Base-by-base conservation (phyloP, 30 jellyfish, hydroid and myxozoan genomes). In the Euphysa ruthae region DNA sequence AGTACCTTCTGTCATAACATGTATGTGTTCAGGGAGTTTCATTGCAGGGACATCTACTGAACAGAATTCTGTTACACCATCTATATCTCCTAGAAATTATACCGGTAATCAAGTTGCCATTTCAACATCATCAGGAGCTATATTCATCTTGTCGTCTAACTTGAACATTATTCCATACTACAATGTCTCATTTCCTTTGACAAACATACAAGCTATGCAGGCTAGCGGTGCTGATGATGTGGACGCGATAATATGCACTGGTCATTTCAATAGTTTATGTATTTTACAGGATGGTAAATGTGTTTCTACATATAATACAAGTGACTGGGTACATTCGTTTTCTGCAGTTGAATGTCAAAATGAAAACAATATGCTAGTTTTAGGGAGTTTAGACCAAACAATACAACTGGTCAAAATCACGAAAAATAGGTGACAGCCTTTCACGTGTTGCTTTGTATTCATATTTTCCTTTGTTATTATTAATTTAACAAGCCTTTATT, bases 1-100 rank as follows among this genome's bases (percentile, higher is more conserved):
- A 22, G 69, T 84, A 3, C 93, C 93, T 19, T 70, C 93, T 10
- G 54, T 63, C n/a, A 93, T 73, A 8, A 61, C 86, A 13, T 58
- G 93, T 60, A 77, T 84, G 91, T 77, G 93, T 42, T 28, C 93
- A 4, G 95, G 95, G 18, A 58, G 57, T 50, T 84, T 84, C 66
- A 61, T 60, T 29, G n/a, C n/a, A n/a, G n/a, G n/a, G n/a, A 70
- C 63, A n/a, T 74, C 72, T 2, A 76, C 49, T 14, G 71, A 81
- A 20, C 14, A 83, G 29, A 71, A 82, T 14, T 73, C 82, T 24
- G 78, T 38, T 10, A 32, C 83, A 18, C 35, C 81, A 14, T 66
- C 84, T 22, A 81, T 71, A 38, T 13, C 72, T 22, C 93, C 77
- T 13, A 55, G 46, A 27, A 66, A 65, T 52, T 70, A 43, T 14